These are phyloP conservation scores for Oryzias melastigma DNA, from an alignment of 2,113 vertebrate genomes.

Conservation along the genomic window DNA sequence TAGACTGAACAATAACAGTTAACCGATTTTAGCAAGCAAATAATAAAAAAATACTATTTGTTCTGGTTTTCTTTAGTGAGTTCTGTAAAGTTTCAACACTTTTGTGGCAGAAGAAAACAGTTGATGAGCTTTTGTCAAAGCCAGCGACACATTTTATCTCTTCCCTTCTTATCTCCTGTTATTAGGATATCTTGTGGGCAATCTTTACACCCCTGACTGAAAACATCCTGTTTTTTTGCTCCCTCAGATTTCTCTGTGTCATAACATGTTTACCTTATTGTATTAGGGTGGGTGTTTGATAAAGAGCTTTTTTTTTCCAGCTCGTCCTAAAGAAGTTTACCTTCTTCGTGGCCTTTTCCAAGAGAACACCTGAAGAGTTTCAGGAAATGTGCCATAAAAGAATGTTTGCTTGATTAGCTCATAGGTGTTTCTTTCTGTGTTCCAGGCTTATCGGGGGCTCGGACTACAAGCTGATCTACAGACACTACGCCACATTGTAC, in stretches of 20 bases:
- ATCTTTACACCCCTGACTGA: background rate
- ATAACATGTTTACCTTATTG: constrained; percentile 2
- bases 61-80: background rate
- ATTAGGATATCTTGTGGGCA: background rate
- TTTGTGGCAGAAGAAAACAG: constrained; percentile 1
- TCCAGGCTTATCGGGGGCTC: constrained; percentile 96
- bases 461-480: constrained; percentile 98
- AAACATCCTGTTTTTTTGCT: constrained; percentile 12
- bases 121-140: constrained; percentile 11
- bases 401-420: background rate
- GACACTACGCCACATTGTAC: constrained; percentile 98
- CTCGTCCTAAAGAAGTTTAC: background rate
- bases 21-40: background rate
- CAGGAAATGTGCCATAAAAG: background rate
- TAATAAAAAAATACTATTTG: background rate
- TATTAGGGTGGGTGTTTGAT: background rate
- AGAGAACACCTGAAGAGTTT: background rate
- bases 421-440: constrained; percentile 22
- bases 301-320: background rate
- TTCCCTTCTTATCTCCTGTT: constrained; percentile 1
- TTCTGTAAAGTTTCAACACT: constrained; percentile 6
- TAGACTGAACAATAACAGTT: background rate
- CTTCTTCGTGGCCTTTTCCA: background rate
- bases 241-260: background rate
- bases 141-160: background rate